A percentile compares a stretch with the other conserved stretches of the same genome.
phyloP scores from a whole-genome alignment of 2,888 invertebrate species.

The Philereme transversata region DNA sequence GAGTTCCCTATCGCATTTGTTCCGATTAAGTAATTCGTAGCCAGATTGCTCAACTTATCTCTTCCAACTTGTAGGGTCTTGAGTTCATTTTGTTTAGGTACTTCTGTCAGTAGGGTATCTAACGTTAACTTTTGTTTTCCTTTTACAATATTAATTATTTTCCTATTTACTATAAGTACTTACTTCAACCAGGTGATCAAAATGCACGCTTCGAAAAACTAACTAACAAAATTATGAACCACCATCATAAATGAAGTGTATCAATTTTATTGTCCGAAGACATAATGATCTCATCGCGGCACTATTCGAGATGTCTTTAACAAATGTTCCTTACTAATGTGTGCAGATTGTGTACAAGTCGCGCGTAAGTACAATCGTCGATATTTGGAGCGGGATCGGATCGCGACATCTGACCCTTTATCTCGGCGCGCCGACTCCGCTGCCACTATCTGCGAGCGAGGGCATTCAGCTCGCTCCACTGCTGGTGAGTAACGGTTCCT shows the following conservation, averaged over 20 bases:
- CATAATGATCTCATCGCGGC: constrained; percentile 32
- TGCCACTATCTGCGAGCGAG: constrained; percentile 24
- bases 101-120: too few relatives aligned
- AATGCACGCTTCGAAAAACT: too few relatives aligned
- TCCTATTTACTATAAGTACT: too few relatives aligned
- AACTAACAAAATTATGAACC: too few relatives aligned
- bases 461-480: constrained; percentile 14
- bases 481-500: constrained; percentile 26
- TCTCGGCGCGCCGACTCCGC: constrained; percentile 36
- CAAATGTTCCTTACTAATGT: constrained; percentile 5
- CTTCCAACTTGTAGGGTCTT: too few relatives aligned
- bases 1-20: constrained; percentile 6
- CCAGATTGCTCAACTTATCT: too few relatives aligned
- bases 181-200: too few relatives aligned
- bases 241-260: too few relatives aligned
- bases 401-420: constrained; percentile 45
- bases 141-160: too few relatives aligned
- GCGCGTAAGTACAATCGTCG: constrained; percentile 10
- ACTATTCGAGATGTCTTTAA: constrained; percentile 13
- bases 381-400: constrained; percentile 30
- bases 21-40: too few relatives aligned
- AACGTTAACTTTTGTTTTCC: too few relatives aligned
- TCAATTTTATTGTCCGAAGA: background rate
- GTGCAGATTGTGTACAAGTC: constrained; percentile 16
- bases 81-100: too few relatives aligned